These are phyloP conservation scores for Caranx melampygus DNA, from an alignment of 2,113 vertebrate species.

Conservation along the genomic window DNA sequence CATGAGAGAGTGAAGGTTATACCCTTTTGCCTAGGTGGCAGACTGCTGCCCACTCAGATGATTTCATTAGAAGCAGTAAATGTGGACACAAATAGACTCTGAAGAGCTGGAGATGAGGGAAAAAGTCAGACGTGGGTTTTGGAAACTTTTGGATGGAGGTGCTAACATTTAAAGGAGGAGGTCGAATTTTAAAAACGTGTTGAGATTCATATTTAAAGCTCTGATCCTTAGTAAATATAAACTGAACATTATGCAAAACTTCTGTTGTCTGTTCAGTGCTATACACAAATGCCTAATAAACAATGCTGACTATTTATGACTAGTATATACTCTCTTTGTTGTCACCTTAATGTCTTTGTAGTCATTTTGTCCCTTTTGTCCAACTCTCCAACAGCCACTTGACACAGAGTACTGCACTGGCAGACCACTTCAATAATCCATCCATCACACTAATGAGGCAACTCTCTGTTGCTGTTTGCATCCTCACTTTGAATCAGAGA, in stretches of 20 bases:
- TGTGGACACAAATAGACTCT: conserved; percentile 8
- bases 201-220: too few relatives aligned
- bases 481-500: neutral
- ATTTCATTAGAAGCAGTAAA: conserved; percentile 9
- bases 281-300: neutral
- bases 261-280: too few relatives aligned
- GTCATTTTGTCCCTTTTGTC: neutral
- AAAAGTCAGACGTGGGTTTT: neutral
- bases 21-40: neutral
- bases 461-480: neutral
- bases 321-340: neutral
- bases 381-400: too few relatives aligned
- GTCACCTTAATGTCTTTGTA: neutral
- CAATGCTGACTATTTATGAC: neutral
- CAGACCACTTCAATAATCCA: neutral
- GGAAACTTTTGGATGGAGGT: neutral
- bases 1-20: neutral
- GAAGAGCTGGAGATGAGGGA: neutral
- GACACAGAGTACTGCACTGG: neutral
- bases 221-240: too few relatives aligned
- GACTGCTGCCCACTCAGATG: conserved; percentile 8
- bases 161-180: too few relatives aligned
- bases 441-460: neutral
- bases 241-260: too few relatives aligned
- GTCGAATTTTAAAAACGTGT: too few relatives aligned